Base-by-base conservation (phyloP, 1,140 invertebrate species). In the Trissolcus basalis region DNA sequence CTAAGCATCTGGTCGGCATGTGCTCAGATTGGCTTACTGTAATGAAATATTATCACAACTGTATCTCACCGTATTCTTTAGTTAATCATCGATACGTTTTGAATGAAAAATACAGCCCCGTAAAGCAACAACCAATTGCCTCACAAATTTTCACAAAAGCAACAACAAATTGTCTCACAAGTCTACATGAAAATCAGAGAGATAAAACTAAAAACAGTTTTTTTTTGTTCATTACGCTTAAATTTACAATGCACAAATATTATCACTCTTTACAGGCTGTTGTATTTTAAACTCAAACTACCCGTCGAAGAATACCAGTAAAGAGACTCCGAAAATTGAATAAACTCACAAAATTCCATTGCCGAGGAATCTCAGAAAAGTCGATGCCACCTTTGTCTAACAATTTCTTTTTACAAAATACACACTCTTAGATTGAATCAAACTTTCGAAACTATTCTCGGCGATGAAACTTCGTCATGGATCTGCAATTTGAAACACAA, bases 41-140 rank as follows among this genome's bases (percentile, higher is more conserved):
- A 74, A 61, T 68, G 71, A 68, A 74, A 74, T 74, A 74, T 74
- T 73, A 73, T 74, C 61, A 74, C 70, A 67, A 74, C 63, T 67
- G 61, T 65, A 74, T 67, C 53, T 74, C 71, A 61, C 48, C 63
- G 63, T 61, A 63, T 49, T 74, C 56, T 65, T 45, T 48, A 16
- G 9, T 41, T 2, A 33, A 44, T 49, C 6, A 50, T 49, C 44
- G 39, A 19, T 15, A 32, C 11, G 2, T 36, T 60, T 32, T 11
- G 10, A 59, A 59, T 53, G 43, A 9, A 60, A 69, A 69, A 54
- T 54, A 44, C 43, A 69, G 60, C 45, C 10, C 10, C 12, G 6
- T 43, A 60, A 69, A 69, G 8, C 13, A 55, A 39, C 33, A 65
- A 14, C 19, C 2, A 6, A 27, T 27, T 27, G 19, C 19, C 19